phyloP scores from a whole-genome alignment of 2,113 vertebrate species.

The Microtus pennsylvanicus region DNA sequence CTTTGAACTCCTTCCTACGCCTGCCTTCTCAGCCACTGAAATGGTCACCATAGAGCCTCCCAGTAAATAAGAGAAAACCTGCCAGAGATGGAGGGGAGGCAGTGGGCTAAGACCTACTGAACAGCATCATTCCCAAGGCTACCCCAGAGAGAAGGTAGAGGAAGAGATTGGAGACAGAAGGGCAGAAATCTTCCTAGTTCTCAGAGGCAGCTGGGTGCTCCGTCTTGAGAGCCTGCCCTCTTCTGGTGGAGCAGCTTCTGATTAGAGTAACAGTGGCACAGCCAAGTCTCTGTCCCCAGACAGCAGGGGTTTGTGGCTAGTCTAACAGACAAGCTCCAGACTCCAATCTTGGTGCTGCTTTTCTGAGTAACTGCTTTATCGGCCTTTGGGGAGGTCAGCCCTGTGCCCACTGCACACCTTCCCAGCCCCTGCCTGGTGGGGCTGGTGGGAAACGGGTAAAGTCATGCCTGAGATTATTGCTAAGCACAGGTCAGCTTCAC shows the following conservation, averaged over 20 bases:
- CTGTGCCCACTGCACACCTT: not conserved
- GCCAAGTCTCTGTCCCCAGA: no score
- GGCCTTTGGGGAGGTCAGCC: not conserved
- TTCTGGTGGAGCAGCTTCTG: not conserved
- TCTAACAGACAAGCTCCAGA: not conserved
- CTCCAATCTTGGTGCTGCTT: not conserved
- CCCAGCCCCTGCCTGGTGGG: not conserved
- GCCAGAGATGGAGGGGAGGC: not conserved
- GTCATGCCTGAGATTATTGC: not conserved
- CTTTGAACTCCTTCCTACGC: not conserved
- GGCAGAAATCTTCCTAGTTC: not conserved
- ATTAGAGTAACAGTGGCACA: accelerated
- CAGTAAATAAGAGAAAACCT: not conserved
- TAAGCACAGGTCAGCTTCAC: not conserved
- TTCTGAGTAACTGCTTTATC: not conserved
- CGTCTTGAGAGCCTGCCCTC: not conserved
- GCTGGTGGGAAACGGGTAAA: not conserved
- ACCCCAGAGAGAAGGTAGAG: not conserved
- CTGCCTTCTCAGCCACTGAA: not conserved
- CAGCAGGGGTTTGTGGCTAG: accelerated
- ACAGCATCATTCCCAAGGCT: not conserved
- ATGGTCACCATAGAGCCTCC: not conserved
- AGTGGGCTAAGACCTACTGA: accelerated
- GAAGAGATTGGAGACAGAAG: accelerated
- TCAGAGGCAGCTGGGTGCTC: not conserved